Evolutionary conservation across 2,888 invertebrate genomes (phyloP).

Genomic region (Conchocele bisecta): DNA sequence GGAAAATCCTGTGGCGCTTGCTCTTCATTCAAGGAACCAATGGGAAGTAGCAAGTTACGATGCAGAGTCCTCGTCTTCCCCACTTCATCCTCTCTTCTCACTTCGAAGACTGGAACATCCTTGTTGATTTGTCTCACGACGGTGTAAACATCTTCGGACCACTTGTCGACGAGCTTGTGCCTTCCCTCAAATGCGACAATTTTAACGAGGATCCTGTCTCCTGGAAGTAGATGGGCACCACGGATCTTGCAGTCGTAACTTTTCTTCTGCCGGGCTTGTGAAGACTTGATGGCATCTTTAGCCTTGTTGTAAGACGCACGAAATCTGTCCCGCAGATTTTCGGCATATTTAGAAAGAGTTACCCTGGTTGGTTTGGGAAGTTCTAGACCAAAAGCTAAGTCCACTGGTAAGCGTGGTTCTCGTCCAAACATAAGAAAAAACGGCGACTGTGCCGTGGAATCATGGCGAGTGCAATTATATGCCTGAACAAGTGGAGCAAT

Average conservation of each 20-base stretch:
- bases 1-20: too few species aligned
- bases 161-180: neutral
- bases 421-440: neutral
- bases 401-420: neutral
- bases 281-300: too few species aligned
- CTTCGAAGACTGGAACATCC: neutral
- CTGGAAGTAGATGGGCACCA: too few species aligned
- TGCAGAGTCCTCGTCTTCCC: neutral
- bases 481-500: neutral
- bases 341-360: too few species aligned
- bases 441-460: neutral
- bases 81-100: neutral
- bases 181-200: neutral
- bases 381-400: neutral
- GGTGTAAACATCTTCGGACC: neutral
- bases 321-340: too few species aligned
- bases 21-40: too few species aligned
- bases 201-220: neutral
- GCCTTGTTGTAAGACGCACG: too few species aligned
- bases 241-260: too few species aligned
- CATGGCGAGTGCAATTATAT: slow-evolving; percentile 4
- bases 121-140: neutral
- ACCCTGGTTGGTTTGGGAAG: too few species aligned
- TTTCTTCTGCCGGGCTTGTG: neutral
- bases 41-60: neutral